Conservation (phyloP, 2,797 vertebrate species). For the Pygocentrus nattereri region DNA sequence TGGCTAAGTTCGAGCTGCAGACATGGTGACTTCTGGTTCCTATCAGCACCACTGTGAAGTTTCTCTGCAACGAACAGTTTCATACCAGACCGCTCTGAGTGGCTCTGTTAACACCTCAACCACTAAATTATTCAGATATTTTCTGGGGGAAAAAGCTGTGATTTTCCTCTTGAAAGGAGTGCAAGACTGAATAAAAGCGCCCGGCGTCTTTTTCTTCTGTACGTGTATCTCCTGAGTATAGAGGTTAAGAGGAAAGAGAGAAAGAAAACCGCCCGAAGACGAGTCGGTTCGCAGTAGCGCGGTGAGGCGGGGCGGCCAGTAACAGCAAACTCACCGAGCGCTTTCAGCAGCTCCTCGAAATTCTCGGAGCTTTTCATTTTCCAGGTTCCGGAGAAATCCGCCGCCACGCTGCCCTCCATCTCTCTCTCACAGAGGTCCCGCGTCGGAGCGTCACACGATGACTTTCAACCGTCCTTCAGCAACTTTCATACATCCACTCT, state of each 20-base stretch:
- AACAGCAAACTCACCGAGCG: slow-evolving; percentile 80
- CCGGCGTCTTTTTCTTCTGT: background rate
- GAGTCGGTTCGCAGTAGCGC: too few species aligned
- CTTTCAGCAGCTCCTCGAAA: slow-evolving; percentile 92
- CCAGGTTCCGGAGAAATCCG: slow-evolving; percentile 92
- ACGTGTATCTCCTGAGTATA: background rate
- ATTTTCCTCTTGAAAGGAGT: background rate
- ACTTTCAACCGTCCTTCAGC: background rate
- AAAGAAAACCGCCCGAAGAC: too few species aligned
- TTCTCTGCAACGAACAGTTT: too few species aligned
- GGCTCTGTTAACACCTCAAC: too few species aligned
- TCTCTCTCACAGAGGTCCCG: background rate
- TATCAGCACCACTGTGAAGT: too few species aligned
- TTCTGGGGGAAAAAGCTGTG: background rate
- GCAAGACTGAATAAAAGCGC: background rate
- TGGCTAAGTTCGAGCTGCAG: too few species aligned
- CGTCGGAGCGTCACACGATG: background rate
- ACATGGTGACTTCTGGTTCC: too few species aligned
- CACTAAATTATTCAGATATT: too few species aligned
- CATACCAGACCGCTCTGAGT: too few species aligned
- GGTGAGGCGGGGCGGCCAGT: too few species aligned
- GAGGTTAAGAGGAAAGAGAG: background rate
- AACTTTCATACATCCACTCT: background rate
- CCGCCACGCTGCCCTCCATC: slow-evolving; percentile 75
- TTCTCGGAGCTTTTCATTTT: slow-evolving; percentile 91